Evolutionary conservation across 2,113 vertebrate species (phyloP).

Genomic region (Dolichallabes microphthalmus): DNA sequence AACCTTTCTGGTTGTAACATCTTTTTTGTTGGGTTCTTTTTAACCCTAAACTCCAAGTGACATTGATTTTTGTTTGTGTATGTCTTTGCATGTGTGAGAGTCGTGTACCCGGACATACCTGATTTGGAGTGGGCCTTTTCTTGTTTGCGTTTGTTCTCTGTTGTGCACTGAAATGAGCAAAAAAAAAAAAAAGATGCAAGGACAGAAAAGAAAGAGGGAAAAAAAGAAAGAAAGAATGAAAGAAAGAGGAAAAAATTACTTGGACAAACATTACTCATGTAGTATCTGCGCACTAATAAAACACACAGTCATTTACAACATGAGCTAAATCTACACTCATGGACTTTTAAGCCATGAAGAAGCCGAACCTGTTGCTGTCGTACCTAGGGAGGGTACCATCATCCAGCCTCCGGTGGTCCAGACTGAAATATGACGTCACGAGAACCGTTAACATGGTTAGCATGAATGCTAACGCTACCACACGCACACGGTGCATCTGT

Average conservation of each 20-base stretch:
- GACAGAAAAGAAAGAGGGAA: neutral
- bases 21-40: too few relatives aligned
- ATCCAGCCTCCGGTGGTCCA: slow-evolving; percentile 78
- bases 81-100: neutral
- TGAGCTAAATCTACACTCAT: neutral
- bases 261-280: neutral
- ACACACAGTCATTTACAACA: neutral
- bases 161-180: slow-evolving; percentile 78
- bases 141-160: slow-evolving; percentile 89
- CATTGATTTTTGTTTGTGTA: neutral
- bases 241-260: neutral
- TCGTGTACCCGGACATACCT: slow-evolving; percentile 74
- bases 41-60: neutral
- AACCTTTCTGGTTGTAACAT: neutral
- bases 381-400: slow-evolving; percentile 74
- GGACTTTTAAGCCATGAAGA: slow-evolving; percentile 29
- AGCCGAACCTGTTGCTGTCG: slow-evolving; percentile 75
- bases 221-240: neutral
- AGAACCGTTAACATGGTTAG: slow-evolving; percentile 66
- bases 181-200: neutral
- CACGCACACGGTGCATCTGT: slow-evolving; percentile 17
- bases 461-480: slow-evolving; percentile 5
- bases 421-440: slow-evolving; percentile 77
- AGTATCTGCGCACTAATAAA: neutral
- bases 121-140: slow-evolving; percentile 90